These are phyloP conservation scores for Styela clava DNA, from an alignment of 23 tunicate genomes.

Conservation along the genomic window DNA sequence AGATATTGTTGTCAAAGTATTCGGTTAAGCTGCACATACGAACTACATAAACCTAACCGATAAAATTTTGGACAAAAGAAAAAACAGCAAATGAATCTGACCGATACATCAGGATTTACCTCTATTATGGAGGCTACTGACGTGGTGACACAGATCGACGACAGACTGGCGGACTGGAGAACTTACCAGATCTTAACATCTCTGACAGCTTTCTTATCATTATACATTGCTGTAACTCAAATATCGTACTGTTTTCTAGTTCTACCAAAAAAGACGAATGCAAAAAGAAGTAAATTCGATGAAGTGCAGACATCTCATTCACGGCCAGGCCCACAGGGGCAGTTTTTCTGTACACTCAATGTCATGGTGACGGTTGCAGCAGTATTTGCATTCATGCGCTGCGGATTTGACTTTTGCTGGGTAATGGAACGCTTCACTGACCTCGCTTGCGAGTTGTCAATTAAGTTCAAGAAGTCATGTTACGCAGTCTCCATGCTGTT, in stretches of 20 bases:
- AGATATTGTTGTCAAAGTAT: no score
- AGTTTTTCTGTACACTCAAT: neutral
- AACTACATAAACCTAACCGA: no score
- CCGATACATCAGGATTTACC: no score
- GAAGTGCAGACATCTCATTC: neutral
- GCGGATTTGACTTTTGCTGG: constrained; percentile 8
- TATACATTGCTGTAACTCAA: neutral
- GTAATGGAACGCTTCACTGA: neutral
- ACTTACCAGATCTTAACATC: neutral
- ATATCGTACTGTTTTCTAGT: neutral
- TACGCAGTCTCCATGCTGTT: neutral
- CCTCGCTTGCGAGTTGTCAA: constrained; percentile 18
- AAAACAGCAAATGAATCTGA: no score
- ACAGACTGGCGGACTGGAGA: neutral
- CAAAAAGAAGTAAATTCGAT: neutral
- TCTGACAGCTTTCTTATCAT: neutral
- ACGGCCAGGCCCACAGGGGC: neutral
- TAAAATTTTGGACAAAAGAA: no score
- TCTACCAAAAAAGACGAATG: neutral
- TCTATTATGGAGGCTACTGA: no score
- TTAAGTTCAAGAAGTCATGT: constrained; percentile 17
- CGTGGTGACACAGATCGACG: no score
- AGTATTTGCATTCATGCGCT: constrained; percentile 1
- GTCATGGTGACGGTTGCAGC: neutral
- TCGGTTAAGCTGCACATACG: no score